Evolutionary conservation across 30 jellyfish, hydroid and myxozoan species (phyloP).

Genomic region (Aurelia aurita complex sp. Pacific): DNA sequence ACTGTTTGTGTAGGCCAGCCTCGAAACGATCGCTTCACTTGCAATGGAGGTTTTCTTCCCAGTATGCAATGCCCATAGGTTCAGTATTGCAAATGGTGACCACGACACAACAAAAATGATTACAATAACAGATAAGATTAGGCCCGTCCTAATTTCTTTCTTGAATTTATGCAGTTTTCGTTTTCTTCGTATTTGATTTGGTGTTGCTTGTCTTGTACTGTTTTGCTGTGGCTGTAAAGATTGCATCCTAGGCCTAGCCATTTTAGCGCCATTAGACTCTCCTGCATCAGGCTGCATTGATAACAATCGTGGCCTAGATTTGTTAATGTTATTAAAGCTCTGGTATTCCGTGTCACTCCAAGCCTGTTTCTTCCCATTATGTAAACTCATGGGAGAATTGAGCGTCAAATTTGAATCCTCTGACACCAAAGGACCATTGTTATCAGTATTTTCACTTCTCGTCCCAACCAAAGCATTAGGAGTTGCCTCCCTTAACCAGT

Average conservation of each 20-base stretch:
- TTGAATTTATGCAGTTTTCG: neutral
- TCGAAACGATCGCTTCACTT: constrained; percentile 57
- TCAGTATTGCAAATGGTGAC: constrained; percentile 73
- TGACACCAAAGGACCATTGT: neutral
- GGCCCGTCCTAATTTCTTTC: constrained; percentile 63
- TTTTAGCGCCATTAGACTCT: neutral
- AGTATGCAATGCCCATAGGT: constrained; percentile 58
- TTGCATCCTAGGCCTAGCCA: neutral
- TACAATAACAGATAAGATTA: constrained; percentile 40
- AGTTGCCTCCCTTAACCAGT: constrained; percentile 28
- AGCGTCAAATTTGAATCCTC: neutral
- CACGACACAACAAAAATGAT: constrained; percentile 55
- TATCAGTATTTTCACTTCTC: neutral
- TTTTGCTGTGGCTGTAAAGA: neutral
- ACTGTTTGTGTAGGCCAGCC: constrained; percentile 66
- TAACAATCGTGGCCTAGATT: neutral
- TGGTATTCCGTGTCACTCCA: neutral
- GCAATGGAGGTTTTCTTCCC: constrained; percentile 33
- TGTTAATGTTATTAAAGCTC: neutral
- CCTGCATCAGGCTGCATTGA: neutral
- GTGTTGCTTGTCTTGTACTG: neutral
- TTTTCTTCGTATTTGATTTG: neutral
- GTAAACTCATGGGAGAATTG: neutral
- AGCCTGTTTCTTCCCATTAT: neutral
- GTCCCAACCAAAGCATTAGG: neutral